A percentile compares a stretch with the other conserved stretches of the same genome.
Evolutionary conservation across 2,888 invertebrate genomes (phyloP).

Genomic region (Bellardia pandia): DNA sequence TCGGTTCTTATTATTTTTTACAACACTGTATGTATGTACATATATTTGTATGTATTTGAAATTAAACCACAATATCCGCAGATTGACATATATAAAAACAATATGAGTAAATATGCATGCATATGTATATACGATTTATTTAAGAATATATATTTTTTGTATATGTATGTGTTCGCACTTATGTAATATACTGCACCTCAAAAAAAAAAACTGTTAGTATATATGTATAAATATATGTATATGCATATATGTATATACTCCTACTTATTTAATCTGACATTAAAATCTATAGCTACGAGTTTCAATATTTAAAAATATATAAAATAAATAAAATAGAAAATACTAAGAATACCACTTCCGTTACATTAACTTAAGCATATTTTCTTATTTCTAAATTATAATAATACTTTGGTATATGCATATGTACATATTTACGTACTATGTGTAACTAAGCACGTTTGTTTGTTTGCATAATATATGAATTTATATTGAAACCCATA

Average conservation of each 20-base stretch:
- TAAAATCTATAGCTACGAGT: background rate
- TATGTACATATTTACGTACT: background rate
- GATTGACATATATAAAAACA: slow-evolving; percentile 33
- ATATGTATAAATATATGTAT: background rate
- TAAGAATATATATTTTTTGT: background rate
- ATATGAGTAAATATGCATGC: background rate
- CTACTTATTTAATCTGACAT: background rate
- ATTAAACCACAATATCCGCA: slow-evolving; percentile 59
- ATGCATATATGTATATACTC: background rate
- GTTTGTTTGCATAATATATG: slow-evolving; percentile 22
- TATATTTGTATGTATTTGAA: slow-evolving; percentile 70
- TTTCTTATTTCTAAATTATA: background rate
- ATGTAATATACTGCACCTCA: no score
- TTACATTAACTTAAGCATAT: background rate
- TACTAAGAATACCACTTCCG: slow-evolving; percentile 17
- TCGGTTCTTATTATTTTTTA: no score
- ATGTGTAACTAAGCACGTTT: background rate
- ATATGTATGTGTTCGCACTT: no score
- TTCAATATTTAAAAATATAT: background rate
- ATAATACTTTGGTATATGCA: background rate
- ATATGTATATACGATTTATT: background rate
- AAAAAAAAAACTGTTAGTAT: no score
- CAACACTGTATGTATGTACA: background rate
- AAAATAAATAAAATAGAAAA: slow-evolving; percentile 27
- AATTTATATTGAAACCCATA: background rate